Evolutionary conservation across 1,140 invertebrate species (phyloP).

Genomic region (Calliphora vicina): DNA sequence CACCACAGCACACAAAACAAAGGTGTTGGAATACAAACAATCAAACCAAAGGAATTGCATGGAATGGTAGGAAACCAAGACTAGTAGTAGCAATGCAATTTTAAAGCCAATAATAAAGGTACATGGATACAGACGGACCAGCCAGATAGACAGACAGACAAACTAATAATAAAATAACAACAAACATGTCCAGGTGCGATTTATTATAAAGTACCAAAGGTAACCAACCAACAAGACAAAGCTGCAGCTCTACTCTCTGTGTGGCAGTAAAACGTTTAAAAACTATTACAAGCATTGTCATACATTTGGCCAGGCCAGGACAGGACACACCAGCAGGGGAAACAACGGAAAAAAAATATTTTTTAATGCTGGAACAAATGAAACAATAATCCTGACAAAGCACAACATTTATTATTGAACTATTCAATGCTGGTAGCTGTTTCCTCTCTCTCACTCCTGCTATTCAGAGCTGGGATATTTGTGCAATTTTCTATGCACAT

Average conservation of each 20-base stretch:
- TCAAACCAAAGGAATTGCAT: background rate
- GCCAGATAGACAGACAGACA: background rate
- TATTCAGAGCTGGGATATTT: background rate
- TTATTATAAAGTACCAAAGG: slow-evolving; percentile 43
- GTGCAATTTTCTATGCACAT: too few species aligned
- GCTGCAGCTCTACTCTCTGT: background rate
- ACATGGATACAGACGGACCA: background rate
- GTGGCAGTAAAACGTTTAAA: slow-evolving; percentile 34
- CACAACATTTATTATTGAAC: slow-evolving; percentile 54
- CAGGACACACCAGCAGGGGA: background rate
- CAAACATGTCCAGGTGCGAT: slow-evolving; percentile 56
- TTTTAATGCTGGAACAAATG: slow-evolving; percentile 40
- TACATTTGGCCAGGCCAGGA: background rate
- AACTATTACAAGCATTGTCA: slow-evolving; percentile 24
- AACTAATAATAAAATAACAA: slow-evolving; percentile 28
- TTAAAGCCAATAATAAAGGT: background rate
- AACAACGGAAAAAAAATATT: background rate
- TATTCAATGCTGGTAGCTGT: background rate
- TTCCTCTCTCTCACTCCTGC: too few species aligned
- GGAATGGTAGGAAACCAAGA: slow-evolving; percentile 48
- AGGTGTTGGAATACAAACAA: background rate
- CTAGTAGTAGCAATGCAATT: slow-evolving; percentile 10
- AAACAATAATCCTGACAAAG: slow-evolving; percentile 60
- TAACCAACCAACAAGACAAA: too few species aligned
- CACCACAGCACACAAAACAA: background rate